phyloP scores from a whole-genome alignment of 2,113 vertebrate species.

The Pangasianodon hypophthalmus region DNA sequence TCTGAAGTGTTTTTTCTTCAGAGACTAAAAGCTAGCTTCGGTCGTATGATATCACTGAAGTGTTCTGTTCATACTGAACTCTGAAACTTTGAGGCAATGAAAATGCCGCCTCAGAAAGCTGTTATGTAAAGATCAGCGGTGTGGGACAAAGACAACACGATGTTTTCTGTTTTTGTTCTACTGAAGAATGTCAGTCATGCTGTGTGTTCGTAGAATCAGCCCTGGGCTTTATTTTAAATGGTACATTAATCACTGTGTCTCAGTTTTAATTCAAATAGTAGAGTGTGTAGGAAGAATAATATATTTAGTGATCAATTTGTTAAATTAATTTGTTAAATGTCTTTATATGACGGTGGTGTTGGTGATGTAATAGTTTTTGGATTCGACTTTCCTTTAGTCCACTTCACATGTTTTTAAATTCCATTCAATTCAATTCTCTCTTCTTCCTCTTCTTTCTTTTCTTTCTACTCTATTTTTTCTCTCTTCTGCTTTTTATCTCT shows the following conservation, averaged over 20 bases:
- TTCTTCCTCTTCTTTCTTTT: background rate
- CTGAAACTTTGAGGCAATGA: background rate
- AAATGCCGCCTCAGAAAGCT: background rate
- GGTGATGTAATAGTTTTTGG: background rate
- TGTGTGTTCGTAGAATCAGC: background rate
- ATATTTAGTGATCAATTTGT: background rate
- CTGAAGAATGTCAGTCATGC: background rate
- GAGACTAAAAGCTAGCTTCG: background rate
- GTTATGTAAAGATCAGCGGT: background rate
- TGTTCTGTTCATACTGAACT: background rate
- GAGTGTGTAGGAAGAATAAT: background rate
- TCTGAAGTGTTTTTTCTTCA: slow-evolving; percentile 22
- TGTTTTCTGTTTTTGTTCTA: background rate
- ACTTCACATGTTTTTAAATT: background rate
- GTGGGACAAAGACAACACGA: background rate
- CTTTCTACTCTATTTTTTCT: background rate
- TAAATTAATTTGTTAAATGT: background rate
- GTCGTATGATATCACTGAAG: background rate
- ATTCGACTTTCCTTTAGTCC: background rate
- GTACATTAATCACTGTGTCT: background rate
- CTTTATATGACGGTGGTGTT: background rate
- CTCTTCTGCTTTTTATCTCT: background rate
- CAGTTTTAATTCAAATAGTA: background rate
- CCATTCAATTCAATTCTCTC: background rate
- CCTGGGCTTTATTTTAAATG: background rate